Percentiles rank a stretch among this genome's conserved stretches.
These are phyloP conservation scores for Athetis lepigone DNA, from an alignment of 2,888 invertebrate species.

Conservation along the genomic window DNA sequence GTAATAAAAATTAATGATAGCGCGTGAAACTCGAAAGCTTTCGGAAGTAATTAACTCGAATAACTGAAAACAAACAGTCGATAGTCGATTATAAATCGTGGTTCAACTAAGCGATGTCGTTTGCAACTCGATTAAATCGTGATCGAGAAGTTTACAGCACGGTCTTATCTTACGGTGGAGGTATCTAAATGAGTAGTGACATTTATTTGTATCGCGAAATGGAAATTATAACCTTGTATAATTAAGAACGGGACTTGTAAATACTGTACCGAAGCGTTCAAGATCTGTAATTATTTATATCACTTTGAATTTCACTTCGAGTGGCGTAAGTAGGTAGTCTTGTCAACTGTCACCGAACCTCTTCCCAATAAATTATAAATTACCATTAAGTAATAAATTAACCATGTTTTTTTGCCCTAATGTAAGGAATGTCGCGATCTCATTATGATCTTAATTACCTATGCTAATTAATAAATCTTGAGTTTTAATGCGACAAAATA, in stretches of 20 bases:
- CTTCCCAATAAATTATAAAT: slow-evolving; percentile 38
- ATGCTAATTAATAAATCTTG: slow-evolving; percentile 45
- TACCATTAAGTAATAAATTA: slow-evolving; percentile 49
- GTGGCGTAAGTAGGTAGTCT: slow-evolving; percentile 15
- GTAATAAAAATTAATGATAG: slow-evolving; percentile 39
- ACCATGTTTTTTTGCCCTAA: slow-evolving; percentile 21
- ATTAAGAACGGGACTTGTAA: slow-evolving; percentile 23
- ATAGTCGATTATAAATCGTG: slow-evolving; percentile 56
- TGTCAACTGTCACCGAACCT: slow-evolving; percentile 4
- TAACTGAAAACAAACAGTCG: slow-evolving; percentile 55
- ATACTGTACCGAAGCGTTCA: slow-evolving; percentile 16
- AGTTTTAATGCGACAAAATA: slow-evolving; percentile 42
- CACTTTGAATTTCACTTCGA: slow-evolving; percentile 44
- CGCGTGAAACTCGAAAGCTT: slow-evolving; percentile 40
- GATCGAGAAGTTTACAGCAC: slow-evolving; percentile 50
- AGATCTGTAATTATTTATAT: slow-evolving; percentile 30
- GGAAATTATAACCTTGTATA: slow-evolving; percentile 38
- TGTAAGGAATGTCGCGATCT: slow-evolving; percentile 31
- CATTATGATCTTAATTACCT: slow-evolving; percentile 34
- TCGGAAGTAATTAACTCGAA: slow-evolving; percentile 55
- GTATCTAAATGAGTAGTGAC: slow-evolving; percentile 55
- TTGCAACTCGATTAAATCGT: slow-evolving; percentile 60
- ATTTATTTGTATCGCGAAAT: slow-evolving; percentile 48
- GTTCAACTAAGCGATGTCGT: slow-evolving; percentile 50
- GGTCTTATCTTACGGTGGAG: slow-evolving; percentile 58